These are phyloP conservation scores for Gymnoscopelus microlampas DNA, from an alignment of 2,797 vertebrate genomes.

Conservation along the genomic window DNA sequence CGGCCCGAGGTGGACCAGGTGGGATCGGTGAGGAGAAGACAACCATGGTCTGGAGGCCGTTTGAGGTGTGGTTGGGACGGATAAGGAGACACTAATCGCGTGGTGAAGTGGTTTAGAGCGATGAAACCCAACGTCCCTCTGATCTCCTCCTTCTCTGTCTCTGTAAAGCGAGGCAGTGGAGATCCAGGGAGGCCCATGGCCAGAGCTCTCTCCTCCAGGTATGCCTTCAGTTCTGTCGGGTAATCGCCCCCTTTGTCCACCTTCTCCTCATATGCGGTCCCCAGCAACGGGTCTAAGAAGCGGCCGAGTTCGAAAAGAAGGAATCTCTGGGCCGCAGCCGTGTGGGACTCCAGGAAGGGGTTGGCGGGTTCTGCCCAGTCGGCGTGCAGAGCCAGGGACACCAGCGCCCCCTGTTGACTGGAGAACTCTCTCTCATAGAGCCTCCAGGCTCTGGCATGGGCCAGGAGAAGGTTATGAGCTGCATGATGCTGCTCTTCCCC, in stretches of 20 bases:
- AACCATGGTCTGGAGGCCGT: slow-evolving; percentile 74
- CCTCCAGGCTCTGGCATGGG: slow-evolving; percentile 90
- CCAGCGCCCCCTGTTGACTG: slow-evolving; percentile 73
- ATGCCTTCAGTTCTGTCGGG: slow-evolving; percentile 80
- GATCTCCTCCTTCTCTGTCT: slow-evolving; percentile 80
- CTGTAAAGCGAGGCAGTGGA: slow-evolving; percentile 83
- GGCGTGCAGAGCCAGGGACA: slow-evolving; percentile 91
- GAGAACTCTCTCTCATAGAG: slow-evolving; percentile 81
- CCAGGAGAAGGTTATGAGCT: slow-evolving; percentile 88
- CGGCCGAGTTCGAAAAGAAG: slow-evolving; percentile 91
- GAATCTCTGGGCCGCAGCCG: slow-evolving; percentile 83
- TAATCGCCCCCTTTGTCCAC: slow-evolving; percentile 75
- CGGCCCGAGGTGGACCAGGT: slow-evolving; percentile 84
- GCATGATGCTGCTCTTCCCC: slow-evolving; percentile 81
- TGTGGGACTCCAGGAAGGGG: slow-evolving; percentile 85
- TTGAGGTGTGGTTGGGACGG: slow-evolving; percentile 10
- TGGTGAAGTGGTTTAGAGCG: slow-evolving; percentile 95
- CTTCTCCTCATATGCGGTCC: slow-evolving; percentile 44
- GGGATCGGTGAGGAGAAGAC: slow-evolving; percentile 84
- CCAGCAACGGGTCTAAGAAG: slow-evolving; percentile 91
- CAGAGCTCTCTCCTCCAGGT: slow-evolving; percentile 75
- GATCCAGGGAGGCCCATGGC: slow-evolving; percentile 70
- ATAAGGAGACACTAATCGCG: slow-evolving; percentile 85
- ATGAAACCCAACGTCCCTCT: slow-evolving; percentile 89
- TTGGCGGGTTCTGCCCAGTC: slow-evolving; percentile 95